phyloP scores from a whole-genome alignment of 2,113 vertebrate species.

The Antigone vipio region DNA sequence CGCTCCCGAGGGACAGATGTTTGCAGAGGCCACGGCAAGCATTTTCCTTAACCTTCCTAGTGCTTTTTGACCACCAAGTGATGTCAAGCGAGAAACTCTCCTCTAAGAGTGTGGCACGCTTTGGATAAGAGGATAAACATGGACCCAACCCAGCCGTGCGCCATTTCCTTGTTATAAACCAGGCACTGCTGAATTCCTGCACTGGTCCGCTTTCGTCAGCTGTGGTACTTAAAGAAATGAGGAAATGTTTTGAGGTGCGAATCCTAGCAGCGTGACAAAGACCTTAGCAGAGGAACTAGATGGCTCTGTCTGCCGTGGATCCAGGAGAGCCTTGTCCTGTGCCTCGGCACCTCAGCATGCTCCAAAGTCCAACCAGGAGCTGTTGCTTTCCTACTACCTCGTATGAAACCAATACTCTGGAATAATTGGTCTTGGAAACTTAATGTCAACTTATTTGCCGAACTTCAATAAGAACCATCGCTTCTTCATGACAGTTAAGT shows the following conservation, averaged over 20 bases:
- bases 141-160: background rate
- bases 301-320: background rate
- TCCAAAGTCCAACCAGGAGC: background rate
- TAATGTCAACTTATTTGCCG: background rate
- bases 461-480: background rate
- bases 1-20: background rate
- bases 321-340: background rate
- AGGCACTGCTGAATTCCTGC: background rate
- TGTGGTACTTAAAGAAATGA: background rate
- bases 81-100: background rate
- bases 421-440: background rate
- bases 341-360: background rate
- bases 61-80: background rate
- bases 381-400: background rate
- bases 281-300: background rate
- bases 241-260: background rate
- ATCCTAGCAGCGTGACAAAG: background rate
- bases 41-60: background rate
- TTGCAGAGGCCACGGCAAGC: background rate
- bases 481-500: background rate
- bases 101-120: background rate
- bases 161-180: background rate
- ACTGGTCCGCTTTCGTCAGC: background rate
- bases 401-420: background rate
- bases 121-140: background rate